These are phyloP conservation scores for Leptonema lineaticorne DNA, from an alignment of 1,140 invertebrate species.

Conservation along the genomic window DNA sequence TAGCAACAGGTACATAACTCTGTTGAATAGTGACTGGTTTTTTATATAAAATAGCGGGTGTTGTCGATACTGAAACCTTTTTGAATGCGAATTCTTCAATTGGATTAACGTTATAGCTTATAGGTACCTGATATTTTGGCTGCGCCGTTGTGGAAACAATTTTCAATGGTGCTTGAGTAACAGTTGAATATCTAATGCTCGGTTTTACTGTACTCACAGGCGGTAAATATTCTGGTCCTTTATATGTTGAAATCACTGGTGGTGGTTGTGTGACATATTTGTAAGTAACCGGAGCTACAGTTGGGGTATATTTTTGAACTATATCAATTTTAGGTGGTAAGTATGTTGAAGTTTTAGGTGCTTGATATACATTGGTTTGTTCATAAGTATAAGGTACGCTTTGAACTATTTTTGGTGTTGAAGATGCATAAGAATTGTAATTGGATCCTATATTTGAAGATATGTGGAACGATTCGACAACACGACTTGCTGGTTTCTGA, in stretches of 20 bases:
- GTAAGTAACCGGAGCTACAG: constrained; percentile 3
- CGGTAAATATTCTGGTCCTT: constrained; percentile 49
- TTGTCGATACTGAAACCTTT: constrained; percentile 28
- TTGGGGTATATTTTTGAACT: background rate
- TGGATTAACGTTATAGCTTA: constrained; percentile 34
- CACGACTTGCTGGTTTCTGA: constrained; percentile 28
- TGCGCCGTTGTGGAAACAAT: constrained; percentile 16
- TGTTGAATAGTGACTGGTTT: constrained; percentile 35
- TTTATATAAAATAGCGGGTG: constrained; percentile 43
- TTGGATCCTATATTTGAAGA: constrained; percentile 26
- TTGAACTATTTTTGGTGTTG: background rate
- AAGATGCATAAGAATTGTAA: constrained; percentile 10
- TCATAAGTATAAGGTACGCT: background rate
- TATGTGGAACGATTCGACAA: constrained; percentile 35
- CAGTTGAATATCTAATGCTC: constrained; percentile 18
- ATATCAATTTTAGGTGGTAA: constrained; percentile 26
- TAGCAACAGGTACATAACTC: constrained; percentile 30
- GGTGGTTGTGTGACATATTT: constrained; percentile 13
- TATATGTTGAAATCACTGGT: constrained; percentile 43
- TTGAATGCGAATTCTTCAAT: constrained; percentile 37
- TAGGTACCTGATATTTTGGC: constrained; percentile 26
- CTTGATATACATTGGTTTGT: background rate
- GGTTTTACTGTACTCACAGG: constrained; percentile 35
- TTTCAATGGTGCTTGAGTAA: constrained; percentile 21
- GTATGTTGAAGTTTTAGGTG: constrained; percentile 37